These are phyloP conservation scores for Mya arenaria DNA, from an alignment of 1,140 invertebrate species.

Conservation along the genomic window DNA sequence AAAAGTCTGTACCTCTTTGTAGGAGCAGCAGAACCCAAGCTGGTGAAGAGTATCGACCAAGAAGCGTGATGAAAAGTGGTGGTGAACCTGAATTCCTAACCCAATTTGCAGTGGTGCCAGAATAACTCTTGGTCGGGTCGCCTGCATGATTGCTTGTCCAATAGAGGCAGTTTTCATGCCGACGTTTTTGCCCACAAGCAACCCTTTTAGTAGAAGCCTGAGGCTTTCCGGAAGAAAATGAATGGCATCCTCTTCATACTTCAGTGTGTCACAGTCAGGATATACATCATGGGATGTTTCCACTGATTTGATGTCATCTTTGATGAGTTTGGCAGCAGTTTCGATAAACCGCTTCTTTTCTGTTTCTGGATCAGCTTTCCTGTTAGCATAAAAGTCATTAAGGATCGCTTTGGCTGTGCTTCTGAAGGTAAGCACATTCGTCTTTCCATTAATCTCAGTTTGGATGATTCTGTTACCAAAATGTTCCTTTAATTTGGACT, in stretches of 20 bases:
- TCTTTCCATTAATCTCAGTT: slow-evolving; percentile 52
- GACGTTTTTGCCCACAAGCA: slow-evolving; percentile 29
- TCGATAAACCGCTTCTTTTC: no score
- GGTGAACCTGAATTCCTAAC: slow-evolving; percentile 64
- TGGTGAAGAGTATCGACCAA: slow-evolving; percentile 59
- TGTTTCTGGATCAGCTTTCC: no score
- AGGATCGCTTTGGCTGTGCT: no score
- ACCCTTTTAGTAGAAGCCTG: no score
- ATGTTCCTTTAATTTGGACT: slow-evolving; percentile 44
- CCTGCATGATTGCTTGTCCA: slow-evolving; percentile 69
- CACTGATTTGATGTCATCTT: no score
- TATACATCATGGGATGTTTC: no score
- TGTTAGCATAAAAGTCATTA: slow-evolving; percentile 43
- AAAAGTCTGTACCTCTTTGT: slow-evolving; percentile 59
- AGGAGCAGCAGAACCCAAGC: slow-evolving; percentile 65
- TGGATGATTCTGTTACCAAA: slow-evolving; percentile 49
- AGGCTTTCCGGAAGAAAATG: neutral
- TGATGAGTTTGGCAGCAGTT: no score
- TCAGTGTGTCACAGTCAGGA: no score
- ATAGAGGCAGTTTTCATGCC: slow-evolving; percentile 59
- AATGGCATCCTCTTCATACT: no score
- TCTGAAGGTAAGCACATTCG: no score
- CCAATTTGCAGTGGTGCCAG: slow-evolving; percentile 70
- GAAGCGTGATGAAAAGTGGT: slow-evolving; percentile 63
- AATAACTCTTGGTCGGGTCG: slow-evolving; percentile 59